Evolutionary conservation across 2,113 vertebrate genomes (phyloP).

Genomic region (Casuarius casuarius): DNA sequence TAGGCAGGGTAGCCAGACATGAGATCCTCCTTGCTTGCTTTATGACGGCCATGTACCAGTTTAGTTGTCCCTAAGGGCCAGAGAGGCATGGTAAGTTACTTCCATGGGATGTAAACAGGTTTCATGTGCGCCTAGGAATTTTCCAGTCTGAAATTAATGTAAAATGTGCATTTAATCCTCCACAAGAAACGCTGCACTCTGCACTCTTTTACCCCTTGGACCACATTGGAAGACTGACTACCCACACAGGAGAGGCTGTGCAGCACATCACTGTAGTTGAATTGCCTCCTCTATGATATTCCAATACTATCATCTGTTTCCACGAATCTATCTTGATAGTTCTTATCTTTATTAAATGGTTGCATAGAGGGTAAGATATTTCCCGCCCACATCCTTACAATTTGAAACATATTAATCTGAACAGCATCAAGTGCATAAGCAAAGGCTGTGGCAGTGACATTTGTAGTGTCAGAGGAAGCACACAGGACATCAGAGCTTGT

Average conservation of each 20-base stretch:
- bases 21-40: neutral
- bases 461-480: neutral
- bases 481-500: neutral
- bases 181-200: neutral
- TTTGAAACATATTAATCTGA: neutral
- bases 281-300: neutral
- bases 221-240: neutral
- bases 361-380: neutral
- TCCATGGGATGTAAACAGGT: neutral
- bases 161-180: neutral
- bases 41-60: fast-evolving
- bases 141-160: neutral
- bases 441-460: neutral
- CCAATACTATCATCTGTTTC: neutral
- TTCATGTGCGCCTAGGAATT: neutral
- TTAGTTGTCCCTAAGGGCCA: neutral
- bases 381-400: neutral
- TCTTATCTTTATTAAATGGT: neutral
- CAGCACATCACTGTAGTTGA: neutral
- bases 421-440: neutral
- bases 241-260: neutral
- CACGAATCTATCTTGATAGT: neutral
- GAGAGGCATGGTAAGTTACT: neutral
- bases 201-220: neutral
- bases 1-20: neutral